phyloP scores from a whole-genome alignment of 2,113 vertebrate species.

The Eolophus roseicapilla region DNA sequence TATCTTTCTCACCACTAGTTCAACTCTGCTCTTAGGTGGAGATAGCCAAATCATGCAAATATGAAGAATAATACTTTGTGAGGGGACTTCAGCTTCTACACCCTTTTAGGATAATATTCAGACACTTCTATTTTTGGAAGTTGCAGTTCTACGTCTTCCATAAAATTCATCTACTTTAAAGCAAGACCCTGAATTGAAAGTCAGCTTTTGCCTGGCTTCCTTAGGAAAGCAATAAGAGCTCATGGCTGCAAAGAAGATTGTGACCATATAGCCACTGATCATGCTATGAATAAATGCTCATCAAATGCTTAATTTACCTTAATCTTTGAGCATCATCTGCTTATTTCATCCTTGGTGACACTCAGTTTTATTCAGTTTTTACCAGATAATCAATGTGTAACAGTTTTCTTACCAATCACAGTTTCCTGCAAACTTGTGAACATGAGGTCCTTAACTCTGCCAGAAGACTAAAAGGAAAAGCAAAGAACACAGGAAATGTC shows the following conservation, averaged over 20 bases:
- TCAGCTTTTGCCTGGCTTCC: background rate
- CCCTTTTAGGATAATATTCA: background rate
- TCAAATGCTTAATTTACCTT: background rate
- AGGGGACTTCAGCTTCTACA: background rate
- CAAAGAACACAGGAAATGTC: background rate
- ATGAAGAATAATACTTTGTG: background rate
- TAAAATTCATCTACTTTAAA: background rate
- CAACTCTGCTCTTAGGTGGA: background rate
- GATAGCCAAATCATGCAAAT: background rate
- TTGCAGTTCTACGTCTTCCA: background rate
- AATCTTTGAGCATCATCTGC: background rate
- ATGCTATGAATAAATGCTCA: background rate
- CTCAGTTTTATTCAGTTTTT: background rate
- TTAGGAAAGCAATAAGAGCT: background rate
- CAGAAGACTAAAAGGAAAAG: background rate
- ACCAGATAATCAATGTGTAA: background rate
- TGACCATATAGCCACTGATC: background rate
- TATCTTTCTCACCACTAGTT: background rate
- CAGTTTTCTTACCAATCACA: background rate
- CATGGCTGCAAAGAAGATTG: background rate
- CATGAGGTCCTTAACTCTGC: background rate
- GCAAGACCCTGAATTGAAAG: background rate
- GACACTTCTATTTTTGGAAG: background rate
- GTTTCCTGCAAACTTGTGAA: background rate
- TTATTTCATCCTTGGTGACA: background rate